Evolutionary conservation across 2,113 vertebrate genomes (phyloP).

Genomic region (Xyrauchen texanus): DNA sequence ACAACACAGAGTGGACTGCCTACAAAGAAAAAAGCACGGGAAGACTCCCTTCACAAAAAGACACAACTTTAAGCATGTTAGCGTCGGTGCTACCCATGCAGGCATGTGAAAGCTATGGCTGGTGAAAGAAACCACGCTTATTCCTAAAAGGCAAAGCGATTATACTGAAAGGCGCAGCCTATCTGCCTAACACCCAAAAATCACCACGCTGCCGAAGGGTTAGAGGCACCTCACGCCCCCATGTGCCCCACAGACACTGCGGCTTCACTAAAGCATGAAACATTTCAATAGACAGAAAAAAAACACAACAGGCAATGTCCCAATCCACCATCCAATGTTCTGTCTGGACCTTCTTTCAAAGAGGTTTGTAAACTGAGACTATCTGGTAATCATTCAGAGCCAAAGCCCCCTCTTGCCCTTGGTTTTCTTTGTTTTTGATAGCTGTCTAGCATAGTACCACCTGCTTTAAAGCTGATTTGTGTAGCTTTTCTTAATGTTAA

Average conservation of each 20-base stretch:
- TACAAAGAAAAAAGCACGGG: slow-evolving; percentile 17
- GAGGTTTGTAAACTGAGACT: slow-evolving; percentile 22
- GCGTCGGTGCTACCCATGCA: slow-evolving; percentile 42
- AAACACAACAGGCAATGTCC: slow-evolving; percentile 1
- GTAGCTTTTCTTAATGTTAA: too few relatives aligned
- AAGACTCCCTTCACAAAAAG: slow-evolving; percentile 38
- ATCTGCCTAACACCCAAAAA: slow-evolving; percentile 40
- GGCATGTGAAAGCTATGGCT: slow-evolving; percentile 34
- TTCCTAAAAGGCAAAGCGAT: slow-evolving; percentile 43
- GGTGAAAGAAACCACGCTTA: slow-evolving; percentile 30
- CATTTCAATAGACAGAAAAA: slow-evolving; percentile 19
- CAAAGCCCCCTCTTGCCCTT: background rate
- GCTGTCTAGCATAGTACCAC: background rate
- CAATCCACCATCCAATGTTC: slow-evolving; percentile 11
- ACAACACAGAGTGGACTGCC: slow-evolving; percentile 21
- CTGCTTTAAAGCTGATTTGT: background rate
- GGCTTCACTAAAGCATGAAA: slow-evolving; percentile 9
- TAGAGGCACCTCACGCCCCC: slow-evolving; percentile 35
- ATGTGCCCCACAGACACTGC: slow-evolving; percentile 38
- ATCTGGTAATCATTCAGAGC: slow-evolving; percentile 21
- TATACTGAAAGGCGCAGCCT: slow-evolving; percentile 44
- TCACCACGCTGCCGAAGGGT: slow-evolving; percentile 13
- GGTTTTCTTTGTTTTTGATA: slow-evolving; percentile 5
- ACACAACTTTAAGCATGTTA: slow-evolving; percentile 58
- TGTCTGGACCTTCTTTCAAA: slow-evolving; percentile 19